phyloP scores from a whole-genome alignment of 2,888 invertebrate genomes.

The Melipona beecheii region DNA sequence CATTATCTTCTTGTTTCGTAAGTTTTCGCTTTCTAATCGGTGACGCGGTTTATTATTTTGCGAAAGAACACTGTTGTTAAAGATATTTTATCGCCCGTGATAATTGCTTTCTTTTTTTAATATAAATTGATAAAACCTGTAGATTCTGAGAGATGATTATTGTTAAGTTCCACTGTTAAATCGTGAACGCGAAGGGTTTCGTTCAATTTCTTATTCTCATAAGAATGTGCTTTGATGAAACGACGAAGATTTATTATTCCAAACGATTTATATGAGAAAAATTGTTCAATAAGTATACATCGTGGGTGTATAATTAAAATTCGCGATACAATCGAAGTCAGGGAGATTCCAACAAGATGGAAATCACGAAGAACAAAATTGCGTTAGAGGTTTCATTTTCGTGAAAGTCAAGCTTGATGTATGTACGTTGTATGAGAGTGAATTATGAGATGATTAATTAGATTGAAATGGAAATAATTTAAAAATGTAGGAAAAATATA shows the following conservation, averaged over 20 bases:
- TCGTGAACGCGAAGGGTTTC: background rate
- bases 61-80: background rate
- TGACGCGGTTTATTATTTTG: background rate
- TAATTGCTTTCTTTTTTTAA: background rate
- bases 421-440: too few species aligned
- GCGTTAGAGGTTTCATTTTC: background rate
- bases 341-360: background rate
- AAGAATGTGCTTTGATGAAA: background rate
- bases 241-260: background rate
- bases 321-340: background rate
- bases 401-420: too few species aligned
- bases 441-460: too few species aligned
- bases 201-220: background rate
- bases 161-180: background rate
- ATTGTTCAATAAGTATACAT: background rate
- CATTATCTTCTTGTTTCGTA: background rate
- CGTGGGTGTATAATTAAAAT: background rate
- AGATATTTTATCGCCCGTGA: background rate
- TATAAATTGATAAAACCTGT: background rate
- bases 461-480: too few species aligned
- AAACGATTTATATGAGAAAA: too few species aligned
- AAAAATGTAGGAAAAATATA: too few species aligned
- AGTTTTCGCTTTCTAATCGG: background rate
- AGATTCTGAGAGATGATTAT: background rate
- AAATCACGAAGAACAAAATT: background rate